Conservation (phyloP, 2,888 invertebrate genomes). For the Macroteleia sp. region DNA sequence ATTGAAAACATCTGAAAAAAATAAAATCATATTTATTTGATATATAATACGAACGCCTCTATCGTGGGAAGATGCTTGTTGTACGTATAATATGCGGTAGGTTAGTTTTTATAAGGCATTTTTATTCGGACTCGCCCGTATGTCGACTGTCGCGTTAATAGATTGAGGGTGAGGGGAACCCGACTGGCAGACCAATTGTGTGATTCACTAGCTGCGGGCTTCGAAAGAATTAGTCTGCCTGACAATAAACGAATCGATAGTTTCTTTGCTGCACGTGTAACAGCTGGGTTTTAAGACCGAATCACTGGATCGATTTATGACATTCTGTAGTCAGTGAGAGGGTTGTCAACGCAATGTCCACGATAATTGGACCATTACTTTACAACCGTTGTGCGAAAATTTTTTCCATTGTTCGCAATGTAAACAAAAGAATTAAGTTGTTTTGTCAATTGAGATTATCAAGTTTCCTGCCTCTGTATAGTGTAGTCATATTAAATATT, state of each 20-base stretch:
- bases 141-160: conserved; percentile 45
- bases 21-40: too few species aligned
- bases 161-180: conserved; percentile 41
- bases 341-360: conserved; percentile 9
- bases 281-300: conserved; percentile 66
- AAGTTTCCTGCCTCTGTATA: too few species aligned
- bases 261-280: conserved; percentile 41
- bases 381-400: not conserved
- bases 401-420: too few species aligned
- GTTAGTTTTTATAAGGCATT: conserved; percentile 52
- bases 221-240: conserved; percentile 70
- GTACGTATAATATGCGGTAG: conserved; percentile 28
- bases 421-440: too few species aligned
- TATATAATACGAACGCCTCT: too few species aligned
- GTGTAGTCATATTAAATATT: too few species aligned
- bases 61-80: conserved; percentile 37
- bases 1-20: too few species aligned
- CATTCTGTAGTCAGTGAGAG: conserved; percentile 5
- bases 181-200: conserved; percentile 55
- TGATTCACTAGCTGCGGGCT: conserved; percentile 69
- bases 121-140: conserved; percentile 47
- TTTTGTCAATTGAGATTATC: too few species aligned
- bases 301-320: conserved; percentile 44
- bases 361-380: conserved; percentile 36
- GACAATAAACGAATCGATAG: conserved; percentile 64